Base-by-base conservation (phyloP, 2,113 vertebrate genomes). In the Craseonycteris thonglongyai region DNA sequence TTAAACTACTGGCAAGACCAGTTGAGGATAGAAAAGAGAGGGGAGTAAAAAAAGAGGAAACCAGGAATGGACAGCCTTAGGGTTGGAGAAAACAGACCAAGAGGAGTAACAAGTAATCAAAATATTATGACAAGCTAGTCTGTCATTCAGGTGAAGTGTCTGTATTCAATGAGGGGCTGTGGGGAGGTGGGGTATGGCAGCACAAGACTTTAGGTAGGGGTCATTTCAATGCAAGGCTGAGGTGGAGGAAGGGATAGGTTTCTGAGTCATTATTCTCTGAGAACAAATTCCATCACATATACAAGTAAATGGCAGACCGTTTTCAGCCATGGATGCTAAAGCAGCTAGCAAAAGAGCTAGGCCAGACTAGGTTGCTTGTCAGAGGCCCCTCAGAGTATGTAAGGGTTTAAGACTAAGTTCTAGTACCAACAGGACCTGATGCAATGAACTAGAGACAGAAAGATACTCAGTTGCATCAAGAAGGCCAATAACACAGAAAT, bases 111-210 rank as follows among this genome's bases (percentile, higher is more conserved):
- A 12, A 9, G 19, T 33, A 8, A 30, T 40, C 11, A n/a, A 9
- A 28, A 49, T 35, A 54, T 22, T 35, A 22, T 71, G 51, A 30
- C 28, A 28, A 82, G 56, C 38, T 56, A 21, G n/a, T 28, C 4
- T 56, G 51, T 26, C n/a, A 66, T 49, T 80, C 83, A 28, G 58
- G 26, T 56, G 30, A 74, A 74, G 18, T 2, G 0, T 38, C 40
- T 35, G 22, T 38, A 9, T 47, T 47, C 40, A 24, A 0, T 58
- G n/a, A 72, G 30, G 12, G 12, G 4, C 28, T 11, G 58, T n/a
- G 19, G n/a, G 33, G 21, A 30, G 76, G 11, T 14, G 38, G 16
- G 33, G 5, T 13, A 6, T 0, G 6, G 5, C 3, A 19, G 3
- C 21, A 66, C 11, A 12, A 26, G 30, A 75, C 26, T 56, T 30